phyloP scores from a whole-genome alignment of 2,797 vertebrate species.

The Phrynocephalus forsythii region DNA sequence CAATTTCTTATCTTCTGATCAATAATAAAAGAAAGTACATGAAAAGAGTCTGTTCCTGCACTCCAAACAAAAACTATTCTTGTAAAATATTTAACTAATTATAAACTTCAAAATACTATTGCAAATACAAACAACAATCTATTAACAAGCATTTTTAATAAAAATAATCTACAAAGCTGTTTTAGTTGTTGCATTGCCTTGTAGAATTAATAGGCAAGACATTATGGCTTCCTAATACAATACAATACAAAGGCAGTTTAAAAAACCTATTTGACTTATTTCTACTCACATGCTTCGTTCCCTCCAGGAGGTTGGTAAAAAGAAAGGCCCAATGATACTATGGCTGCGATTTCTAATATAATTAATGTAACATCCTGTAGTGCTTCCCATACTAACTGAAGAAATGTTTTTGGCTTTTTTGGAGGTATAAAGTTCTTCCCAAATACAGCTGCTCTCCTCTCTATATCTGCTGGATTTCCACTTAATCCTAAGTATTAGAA shows the following conservation, averaged over 20 bases:
- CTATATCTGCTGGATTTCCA: slow-evolving; percentile 94
- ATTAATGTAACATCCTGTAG: slow-evolving; percentile 99
- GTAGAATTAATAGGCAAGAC: background rate
- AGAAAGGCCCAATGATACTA: slow-evolving; percentile 99
- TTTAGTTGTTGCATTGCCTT: background rate
- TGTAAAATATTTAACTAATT: background rate
- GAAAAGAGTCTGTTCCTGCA: background rate
- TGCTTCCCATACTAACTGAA: slow-evolving; percentile 99
- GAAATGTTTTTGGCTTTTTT: slow-evolving; percentile 99
- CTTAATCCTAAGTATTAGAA: slow-evolving; percentile 88
- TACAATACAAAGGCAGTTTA: background rate
- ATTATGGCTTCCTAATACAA: background rate
- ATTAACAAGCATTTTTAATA: background rate
- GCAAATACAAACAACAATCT: slow-evolving; percentile 7
- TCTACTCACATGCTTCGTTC: slow-evolving; percentile 88
- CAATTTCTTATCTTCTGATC: background rate
- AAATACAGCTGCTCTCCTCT: slow-evolving; percentile 94
- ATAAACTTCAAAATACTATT: background rate
- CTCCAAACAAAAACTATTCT: background rate
- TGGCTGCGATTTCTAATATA: slow-evolving; percentile 99
- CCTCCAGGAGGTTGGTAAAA: slow-evolving; percentile 97
- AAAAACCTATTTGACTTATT: background rate
- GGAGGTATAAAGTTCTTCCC: slow-evolving; percentile 99
- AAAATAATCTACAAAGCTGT: background rate
- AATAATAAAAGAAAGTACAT: background rate